These are phyloP conservation scores for Acyrthosiphon pisum DNA, from an alignment of 1,140 invertebrate species.

Conservation along the genomic window DNA sequence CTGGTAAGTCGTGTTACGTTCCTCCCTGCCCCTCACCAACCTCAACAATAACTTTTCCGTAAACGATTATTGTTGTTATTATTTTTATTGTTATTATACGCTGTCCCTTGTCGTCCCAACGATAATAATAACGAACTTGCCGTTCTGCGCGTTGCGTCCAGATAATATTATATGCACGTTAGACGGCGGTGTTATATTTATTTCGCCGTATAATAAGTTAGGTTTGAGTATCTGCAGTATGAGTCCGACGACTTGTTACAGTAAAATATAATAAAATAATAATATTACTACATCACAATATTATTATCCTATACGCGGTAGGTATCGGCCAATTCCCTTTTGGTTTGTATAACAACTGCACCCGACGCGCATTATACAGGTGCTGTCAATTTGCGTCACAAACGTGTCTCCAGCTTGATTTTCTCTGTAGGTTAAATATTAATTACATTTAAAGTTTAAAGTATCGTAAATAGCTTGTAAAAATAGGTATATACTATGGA, in stretches of 20 bases:
- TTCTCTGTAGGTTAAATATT: not conserved
- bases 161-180: not conserved
- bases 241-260: not conserved
- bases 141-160: not conserved
- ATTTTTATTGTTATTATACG: slow-evolving; percentile 10
- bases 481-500: no score
- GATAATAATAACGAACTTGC: not conserved
- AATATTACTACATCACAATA: not conserved
- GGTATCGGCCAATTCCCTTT: not conserved
- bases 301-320: not conserved
- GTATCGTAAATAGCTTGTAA: no score
- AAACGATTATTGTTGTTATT: slow-evolving; percentile 17
- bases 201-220: not conserved
- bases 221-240: not conserved
- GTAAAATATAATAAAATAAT: not conserved
- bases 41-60: not conserved
- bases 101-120: not conserved
- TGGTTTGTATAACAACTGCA: not conserved
- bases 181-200: not conserved
- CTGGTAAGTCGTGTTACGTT: not conserved
- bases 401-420: not conserved
- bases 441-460: not conserved
- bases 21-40: not conserved
- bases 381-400: not conserved
- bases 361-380: not conserved